phyloP scores from a whole-genome alignment of 2,113 vertebrate genomes.

The Varanus komodoensis region DNA sequence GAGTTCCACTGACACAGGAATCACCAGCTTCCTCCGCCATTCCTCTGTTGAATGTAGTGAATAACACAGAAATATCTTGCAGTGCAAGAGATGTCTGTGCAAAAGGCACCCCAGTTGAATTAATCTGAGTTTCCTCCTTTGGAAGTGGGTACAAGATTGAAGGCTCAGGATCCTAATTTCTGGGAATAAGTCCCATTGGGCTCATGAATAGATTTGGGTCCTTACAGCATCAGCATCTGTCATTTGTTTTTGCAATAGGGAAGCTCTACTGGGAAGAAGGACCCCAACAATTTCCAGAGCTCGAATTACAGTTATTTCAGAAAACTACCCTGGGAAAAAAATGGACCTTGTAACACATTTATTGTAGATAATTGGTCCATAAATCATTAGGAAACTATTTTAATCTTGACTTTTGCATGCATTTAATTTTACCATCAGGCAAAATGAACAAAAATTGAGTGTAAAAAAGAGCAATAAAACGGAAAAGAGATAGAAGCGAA shows the following conservation, averaged over 20 bases:
- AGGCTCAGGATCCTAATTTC: no score
- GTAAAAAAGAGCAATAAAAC: background rate
- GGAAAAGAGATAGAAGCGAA: background rate
- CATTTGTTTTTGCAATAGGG: background rate
- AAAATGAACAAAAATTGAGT: background rate
- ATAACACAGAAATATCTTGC: no score
- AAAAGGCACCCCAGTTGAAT: no score
- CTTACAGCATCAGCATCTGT: no score
- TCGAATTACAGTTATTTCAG: background rate
- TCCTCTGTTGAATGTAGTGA: background rate
- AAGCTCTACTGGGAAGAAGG: background rate
- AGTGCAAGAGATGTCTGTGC: no score
- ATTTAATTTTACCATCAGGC: background rate
- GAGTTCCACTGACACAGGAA: no score
- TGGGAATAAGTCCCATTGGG: no score
- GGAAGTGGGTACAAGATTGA: no score
- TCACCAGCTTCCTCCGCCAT: no score
- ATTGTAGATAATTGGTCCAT: background rate
- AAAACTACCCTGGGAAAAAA: background rate
- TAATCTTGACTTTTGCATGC: background rate
- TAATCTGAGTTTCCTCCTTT: no score
- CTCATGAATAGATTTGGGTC: no score
- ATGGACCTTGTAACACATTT: background rate
- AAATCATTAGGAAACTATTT: background rate
- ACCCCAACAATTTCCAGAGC: background rate